Percentiles rank a stretch among this genome's conserved stretches.
These are phyloP conservation scores for Clusia tigrina DNA, from an alignment of 2,888 invertebrate genomes.

Conservation along the genomic window DNA sequence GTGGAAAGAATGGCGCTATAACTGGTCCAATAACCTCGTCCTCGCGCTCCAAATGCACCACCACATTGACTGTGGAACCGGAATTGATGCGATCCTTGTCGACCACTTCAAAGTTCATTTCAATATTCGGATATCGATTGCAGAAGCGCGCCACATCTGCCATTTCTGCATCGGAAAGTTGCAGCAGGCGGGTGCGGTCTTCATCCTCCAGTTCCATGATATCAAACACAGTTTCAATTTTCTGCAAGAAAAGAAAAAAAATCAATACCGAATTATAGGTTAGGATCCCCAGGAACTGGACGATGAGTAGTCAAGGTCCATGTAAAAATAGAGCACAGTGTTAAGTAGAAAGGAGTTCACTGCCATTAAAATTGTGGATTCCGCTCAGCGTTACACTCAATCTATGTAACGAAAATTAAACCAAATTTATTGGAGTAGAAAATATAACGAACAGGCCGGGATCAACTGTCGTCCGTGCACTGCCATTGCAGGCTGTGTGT, in stretches of 20 bases:
- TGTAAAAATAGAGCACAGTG: too few species aligned
- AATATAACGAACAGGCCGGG: too few species aligned
- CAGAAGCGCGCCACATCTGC: conserved; percentile 98
- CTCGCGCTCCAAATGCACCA: conserved; percentile 92
- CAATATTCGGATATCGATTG: conserved; percentile 98
- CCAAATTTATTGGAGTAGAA: too few species aligned
- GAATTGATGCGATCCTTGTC: conserved; percentile 81
- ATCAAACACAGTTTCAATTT: conserved; percentile 78
- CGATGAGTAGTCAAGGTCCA: background rate
- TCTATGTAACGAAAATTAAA: too few species aligned
- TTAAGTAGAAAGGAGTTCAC: too few species aligned
- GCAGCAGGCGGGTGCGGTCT: conserved; percentile 79
- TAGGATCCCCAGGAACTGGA: background rate
- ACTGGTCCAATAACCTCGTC: conserved; percentile 97
- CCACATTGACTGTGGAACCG: conserved; percentile 87
- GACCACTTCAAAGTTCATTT: conserved; percentile 89
- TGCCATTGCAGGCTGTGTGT: too few species aligned
- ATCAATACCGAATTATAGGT: background rate
- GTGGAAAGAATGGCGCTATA: conserved; percentile 97
- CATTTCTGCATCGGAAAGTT: conserved; percentile 87
- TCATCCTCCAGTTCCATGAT: conserved; percentile 86
- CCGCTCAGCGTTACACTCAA: too few species aligned
- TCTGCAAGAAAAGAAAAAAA: conserved; percentile 51
- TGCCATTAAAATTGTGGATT: too few species aligned
- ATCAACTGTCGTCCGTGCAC: too few species aligned